Evolutionary conservation across 2,113 vertebrate species (phyloP), one percentile per base, ranked within the genome.

Genomic region (Nanorana parkeri): DNA sequence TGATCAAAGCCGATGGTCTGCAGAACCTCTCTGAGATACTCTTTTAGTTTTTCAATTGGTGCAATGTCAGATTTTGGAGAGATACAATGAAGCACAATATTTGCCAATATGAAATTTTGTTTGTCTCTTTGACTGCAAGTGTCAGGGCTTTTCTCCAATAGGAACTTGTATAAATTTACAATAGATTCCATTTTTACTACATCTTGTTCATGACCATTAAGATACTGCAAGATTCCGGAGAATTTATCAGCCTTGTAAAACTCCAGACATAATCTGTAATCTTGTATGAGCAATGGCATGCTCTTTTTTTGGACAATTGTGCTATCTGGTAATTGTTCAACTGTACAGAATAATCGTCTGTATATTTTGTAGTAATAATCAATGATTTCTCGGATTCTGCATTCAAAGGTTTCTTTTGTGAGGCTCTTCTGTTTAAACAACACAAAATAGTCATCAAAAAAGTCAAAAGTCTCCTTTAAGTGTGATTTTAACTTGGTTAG

Each of bases 51-150:
- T 6, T 19, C 2, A 17, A 84, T 56, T 60, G 71, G 24, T 20
- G 19, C 2, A 52, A 89, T 82, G 8, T 1, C 17, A 19, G 89
- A 91, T 24, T 8, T 85, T 28, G 88, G 88, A 74, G 87, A 90
- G 81, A 93, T 72, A 71, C 91, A 91, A 47, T 79, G 87, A 36
- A 93, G 90, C 80, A 93, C 86, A 77, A 92, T 69, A 73, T 89
- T 90, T 78, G 90, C 88, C 84, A 93, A 88, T 81, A 93, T 91
- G 5, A 88, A 91, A 85, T 92, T 93, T 84, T 86, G 88, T 88
- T 87, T 93, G 16, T 89, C 88, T 77, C 83, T 92, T 81, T 17
- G 63, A 64, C 81, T 28, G 66, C 3, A 32, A 84, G 32, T 47
- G 3, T 85, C 88, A 90, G 0, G 77, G 78, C 76, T 87, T 84